Evolutionary conservation across 2,888 invertebrate species (phyloP).

Genomic region (Halictus ligatus): DNA sequence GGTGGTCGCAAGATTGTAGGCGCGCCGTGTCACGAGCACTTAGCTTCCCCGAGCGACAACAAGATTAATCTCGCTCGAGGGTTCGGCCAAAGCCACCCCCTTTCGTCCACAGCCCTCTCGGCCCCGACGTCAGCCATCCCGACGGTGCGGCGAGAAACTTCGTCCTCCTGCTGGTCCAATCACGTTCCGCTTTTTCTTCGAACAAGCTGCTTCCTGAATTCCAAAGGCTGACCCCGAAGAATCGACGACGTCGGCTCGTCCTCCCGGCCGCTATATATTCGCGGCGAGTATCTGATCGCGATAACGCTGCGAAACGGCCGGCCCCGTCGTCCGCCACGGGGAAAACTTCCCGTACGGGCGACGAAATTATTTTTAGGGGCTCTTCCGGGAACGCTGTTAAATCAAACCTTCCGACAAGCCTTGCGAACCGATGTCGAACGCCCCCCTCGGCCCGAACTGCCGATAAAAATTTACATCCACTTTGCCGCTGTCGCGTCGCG

Average conservation of each 20-base stretch:
- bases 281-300: slow-evolving; percentile 37
- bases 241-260: slow-evolving; percentile 31
- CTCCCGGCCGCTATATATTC: slow-evolving; percentile 38
- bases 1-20: slow-evolving; percentile 36
- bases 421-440: neutral
- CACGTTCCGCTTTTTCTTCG: slow-evolving; percentile 61
- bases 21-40: slow-evolving; percentile 62
- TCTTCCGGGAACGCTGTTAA: slow-evolving; percentile 20
- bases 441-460: neutral
- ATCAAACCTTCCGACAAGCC: slow-evolving; percentile 19
- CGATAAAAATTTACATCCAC: slow-evolving; percentile 9
- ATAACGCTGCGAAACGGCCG: slow-evolving; percentile 35
- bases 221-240: slow-evolving; percentile 55
- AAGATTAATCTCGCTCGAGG: slow-evolving; percentile 67
- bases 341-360: neutral
- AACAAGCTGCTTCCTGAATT: slow-evolving; percentile 58
- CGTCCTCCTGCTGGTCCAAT: slow-evolving; percentile 52
- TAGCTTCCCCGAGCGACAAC: slow-evolving; percentile 60
- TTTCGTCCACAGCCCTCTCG: neutral
- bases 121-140: neutral
- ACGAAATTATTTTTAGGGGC: slow-evolving; percentile 40
- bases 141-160: slow-evolving; percentile 61
- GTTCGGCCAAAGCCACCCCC: slow-evolving; percentile 48
- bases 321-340: neutral
- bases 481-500: neutral